These are phyloP conservation scores for Anneissia japonica DNA, from an alignment of 35 echinoderm and acorn worm genomes.

Conservation along the genomic window DNA sequence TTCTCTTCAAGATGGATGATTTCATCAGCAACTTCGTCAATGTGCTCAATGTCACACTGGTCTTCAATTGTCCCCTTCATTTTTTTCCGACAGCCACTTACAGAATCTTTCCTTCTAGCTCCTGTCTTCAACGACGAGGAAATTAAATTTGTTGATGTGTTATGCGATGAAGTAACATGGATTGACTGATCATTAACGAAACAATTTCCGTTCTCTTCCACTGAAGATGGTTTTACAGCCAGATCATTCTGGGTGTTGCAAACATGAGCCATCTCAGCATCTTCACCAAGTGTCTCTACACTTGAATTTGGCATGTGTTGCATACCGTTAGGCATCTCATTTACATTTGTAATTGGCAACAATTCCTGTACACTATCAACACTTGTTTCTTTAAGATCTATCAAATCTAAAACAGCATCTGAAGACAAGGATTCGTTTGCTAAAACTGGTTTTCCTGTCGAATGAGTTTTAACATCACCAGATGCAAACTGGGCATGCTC, in stretches of 20 bases:
- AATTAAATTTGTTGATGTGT: background rate
- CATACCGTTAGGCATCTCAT: background rate
- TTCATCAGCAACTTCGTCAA: background rate
- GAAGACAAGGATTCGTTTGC: background rate
- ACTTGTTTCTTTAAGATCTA: background rate
- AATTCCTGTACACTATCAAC: background rate
- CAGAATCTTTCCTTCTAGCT: background rate
- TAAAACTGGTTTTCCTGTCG: background rate
- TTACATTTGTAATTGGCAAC: background rate
- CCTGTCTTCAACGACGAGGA: background rate
- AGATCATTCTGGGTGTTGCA: background rate
- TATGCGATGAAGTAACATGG: background rate
- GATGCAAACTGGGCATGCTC: slow-evolving; percentile 27
- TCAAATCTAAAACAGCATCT: background rate
- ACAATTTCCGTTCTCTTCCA: background rate
- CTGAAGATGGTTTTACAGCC: background rate
- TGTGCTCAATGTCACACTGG: background rate
- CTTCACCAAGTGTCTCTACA: background rate
- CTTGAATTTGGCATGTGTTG: background rate
- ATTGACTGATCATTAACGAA: background rate
- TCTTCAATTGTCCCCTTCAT: background rate
- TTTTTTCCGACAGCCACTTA: background rate
- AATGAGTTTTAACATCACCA: background rate
- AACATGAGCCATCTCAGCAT: background rate
- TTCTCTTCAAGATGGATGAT: background rate